phyloP scores from a whole-genome alignment of 2,797 vertebrate genomes.

The Oryzias sinensis region DNA sequence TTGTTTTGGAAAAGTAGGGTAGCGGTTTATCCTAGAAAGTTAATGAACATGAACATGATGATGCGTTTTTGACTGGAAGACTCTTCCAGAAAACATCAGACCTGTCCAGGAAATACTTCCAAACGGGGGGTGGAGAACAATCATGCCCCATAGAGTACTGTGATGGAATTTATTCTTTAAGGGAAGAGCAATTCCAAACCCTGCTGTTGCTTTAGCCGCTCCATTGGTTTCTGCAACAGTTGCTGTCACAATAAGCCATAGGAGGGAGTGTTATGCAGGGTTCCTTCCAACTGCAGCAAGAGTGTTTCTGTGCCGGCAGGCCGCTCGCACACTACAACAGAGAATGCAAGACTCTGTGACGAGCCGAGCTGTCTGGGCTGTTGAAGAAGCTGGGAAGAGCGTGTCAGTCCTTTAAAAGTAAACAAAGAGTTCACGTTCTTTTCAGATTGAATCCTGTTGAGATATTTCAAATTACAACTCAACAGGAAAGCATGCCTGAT shows the following conservation, averaged over 20 bases:
- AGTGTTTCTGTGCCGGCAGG: constrained; percentile 16
- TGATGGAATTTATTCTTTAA: constrained; percentile 2
- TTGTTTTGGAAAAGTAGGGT: no score
- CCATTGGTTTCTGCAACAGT: constrained; percentile 4
- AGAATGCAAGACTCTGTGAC: neutral
- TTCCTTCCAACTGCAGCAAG: constrained; percentile 2
- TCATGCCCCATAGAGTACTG: constrained; percentile 2
- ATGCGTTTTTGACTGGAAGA: neutral
- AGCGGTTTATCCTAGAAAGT: no score
- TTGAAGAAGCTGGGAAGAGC: no score
- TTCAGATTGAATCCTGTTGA: no score
- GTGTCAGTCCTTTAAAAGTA: no score
- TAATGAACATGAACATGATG: no score
- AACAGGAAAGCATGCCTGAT: no score
- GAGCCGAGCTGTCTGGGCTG: neutral
- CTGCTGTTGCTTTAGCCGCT: constrained; percentile 14
- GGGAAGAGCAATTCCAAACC: constrained; percentile 6
- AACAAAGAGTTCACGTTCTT: no score
- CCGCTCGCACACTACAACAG: neutral
- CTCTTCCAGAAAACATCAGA: constrained; percentile 18
- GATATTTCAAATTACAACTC: no score
- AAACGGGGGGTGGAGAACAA: neutral
- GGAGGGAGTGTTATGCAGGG: constrained; percentile 16
- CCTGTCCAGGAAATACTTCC: constrained; percentile 10
- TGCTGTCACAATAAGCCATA: constrained; percentile 20